Conservation (phyloP, 2,113 vertebrate species). For the Poeciliopsis prolifica region DNA sequence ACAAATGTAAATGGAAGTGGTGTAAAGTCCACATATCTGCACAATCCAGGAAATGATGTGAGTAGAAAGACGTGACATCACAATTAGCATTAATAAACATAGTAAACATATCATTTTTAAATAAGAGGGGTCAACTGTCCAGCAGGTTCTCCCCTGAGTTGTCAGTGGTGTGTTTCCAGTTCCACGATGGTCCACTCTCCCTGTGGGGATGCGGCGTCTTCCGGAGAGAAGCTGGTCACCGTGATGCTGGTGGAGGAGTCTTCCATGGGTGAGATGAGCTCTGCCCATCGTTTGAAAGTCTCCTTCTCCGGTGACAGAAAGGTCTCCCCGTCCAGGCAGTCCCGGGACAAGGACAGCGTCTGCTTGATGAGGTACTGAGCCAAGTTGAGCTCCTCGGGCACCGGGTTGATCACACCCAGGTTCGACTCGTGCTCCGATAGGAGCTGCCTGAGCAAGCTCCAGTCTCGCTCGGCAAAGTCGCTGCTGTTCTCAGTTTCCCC, state of each 20-base stretch:
- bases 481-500: conserved; percentile 54
- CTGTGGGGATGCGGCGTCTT: conserved; percentile 94
- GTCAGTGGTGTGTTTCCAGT: conserved; percentile 98
- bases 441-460: conserved; percentile 92
- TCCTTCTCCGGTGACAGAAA: conserved; percentile 86
- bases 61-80: conserved; percentile 8
- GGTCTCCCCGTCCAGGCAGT: conserved; percentile 87
- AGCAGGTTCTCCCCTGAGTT: conserved; percentile 36
- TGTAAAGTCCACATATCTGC: conserved; percentile 30
- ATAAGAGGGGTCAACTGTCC: conserved; percentile 32
- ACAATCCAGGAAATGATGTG: conserved; percentile 18
- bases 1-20: conserved; percentile 39
- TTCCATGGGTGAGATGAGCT: conserved; percentile 92
- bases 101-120: conserved; percentile 18
- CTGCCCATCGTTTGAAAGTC: conserved; percentile 91
- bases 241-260: conserved; percentile 94
- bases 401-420: conserved; percentile 90
- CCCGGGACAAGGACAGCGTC: conserved; percentile 92
- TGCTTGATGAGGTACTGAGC: conserved; percentile 99
- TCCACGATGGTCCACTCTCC: conserved; percentile 99
- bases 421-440: conserved; percentile 92
- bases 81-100: conserved; percentile 56
- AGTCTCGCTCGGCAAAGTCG: conserved; percentile 92
- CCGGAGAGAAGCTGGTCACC: conserved; percentile 95
- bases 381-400: conserved; percentile 96